phyloP scores from a whole-genome alignment of 2,113 vertebrate species.

The Bucco capensis region DNA sequence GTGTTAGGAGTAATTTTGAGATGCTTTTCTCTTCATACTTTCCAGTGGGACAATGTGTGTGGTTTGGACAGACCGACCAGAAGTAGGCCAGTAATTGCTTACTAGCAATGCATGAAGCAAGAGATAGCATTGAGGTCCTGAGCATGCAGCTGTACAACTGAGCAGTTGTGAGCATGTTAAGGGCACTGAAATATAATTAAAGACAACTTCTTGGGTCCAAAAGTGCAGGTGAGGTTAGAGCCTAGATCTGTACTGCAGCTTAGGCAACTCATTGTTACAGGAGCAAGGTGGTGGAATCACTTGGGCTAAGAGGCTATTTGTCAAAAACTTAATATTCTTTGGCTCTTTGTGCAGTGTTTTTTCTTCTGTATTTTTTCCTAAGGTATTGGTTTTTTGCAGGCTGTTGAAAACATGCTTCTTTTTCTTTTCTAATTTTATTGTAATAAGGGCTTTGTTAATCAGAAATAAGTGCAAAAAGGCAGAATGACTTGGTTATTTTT shows the following conservation, averaged over 20 bases:
- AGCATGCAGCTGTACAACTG: neutral
- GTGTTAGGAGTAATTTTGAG: neutral
- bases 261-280: constrained; percentile 28
- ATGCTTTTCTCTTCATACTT: neutral
- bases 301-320: constrained; percentile 59
- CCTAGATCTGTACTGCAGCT: neutral
- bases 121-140: neutral
- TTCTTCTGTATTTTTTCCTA: constrained; percentile 45
- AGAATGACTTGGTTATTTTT: constrained; percentile 90
- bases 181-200: neutral
- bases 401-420: constrained; percentile 56
- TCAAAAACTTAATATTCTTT: constrained; percentile 49
- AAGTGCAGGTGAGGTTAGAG: neutral
- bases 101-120: neutral
- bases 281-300: constrained; percentile 25
- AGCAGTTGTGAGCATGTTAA: neutral
- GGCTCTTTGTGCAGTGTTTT: constrained; percentile 57
- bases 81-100: neutral
- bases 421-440: constrained; percentile 66
- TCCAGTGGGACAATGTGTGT: neutral
- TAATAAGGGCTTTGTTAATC: constrained; percentile 73
- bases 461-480: constrained; percentile 67
- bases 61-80: neutral
- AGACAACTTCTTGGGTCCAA: neutral
- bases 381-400: constrained; percentile 66